Conservation (phyloP, 2,113 vertebrate genomes). For the Pyrgilauda ruficollis region DNA sequence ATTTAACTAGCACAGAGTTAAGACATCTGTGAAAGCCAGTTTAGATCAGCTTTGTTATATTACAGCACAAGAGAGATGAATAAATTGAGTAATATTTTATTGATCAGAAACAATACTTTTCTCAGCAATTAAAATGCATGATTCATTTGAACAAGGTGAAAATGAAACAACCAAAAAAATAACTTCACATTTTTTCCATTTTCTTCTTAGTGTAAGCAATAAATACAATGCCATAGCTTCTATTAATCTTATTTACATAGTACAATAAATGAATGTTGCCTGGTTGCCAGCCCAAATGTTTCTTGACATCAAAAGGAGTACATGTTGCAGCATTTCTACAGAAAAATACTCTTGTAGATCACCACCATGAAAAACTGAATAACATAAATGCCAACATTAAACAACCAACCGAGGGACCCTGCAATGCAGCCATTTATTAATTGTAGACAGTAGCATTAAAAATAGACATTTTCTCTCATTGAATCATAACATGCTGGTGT, state of each 20-base stretch:
- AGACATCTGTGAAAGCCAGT: not conserved
- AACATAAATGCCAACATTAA: not conserved
- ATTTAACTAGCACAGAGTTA: not conserved
- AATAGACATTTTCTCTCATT: not conserved
- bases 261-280: conserved; percentile 13
- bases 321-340: not conserved
- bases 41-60: not conserved
- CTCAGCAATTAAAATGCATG: conserved; percentile 45
- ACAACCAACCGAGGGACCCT: not conserved
- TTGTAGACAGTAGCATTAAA: conserved; percentile 14
- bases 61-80: not conserved
- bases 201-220: conserved; percentile 53
- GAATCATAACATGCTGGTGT: not conserved
- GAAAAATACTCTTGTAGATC: not conserved
- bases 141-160: conserved; percentile 47
- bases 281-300: conserved; percentile 67
- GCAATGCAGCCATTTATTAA: not conserved
- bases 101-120: conserved; percentile 30
- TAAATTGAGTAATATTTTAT: conserved; percentile 51
- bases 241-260: conserved; percentile 57
- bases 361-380: not conserved
- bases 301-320: not conserved
- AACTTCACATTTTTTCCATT: conserved; percentile 61
- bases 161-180: conserved; percentile 45
- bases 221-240: conserved; percentile 52